Evolutionary conservation across 1,140 invertebrate species (phyloP).

Genomic region (Dinoponera quadriceps): DNA sequence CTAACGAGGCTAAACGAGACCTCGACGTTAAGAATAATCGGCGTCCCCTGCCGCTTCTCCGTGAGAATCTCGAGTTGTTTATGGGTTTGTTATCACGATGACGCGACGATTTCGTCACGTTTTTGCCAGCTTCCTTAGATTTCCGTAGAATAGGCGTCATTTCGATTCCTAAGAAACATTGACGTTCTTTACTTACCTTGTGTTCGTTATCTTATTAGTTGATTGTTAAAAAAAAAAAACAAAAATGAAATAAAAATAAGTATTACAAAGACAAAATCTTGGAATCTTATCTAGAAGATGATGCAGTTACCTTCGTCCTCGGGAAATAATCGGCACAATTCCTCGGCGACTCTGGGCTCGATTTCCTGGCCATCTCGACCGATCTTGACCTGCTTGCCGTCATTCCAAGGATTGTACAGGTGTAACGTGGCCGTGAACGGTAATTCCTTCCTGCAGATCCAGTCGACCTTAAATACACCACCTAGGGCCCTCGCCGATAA

Average conservation of each 20-base stretch:
- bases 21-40: conserved; percentile 83
- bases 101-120: conserved; percentile 85
- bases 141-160: conserved; percentile 95
- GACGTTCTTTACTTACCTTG: neutral
- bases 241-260: neutral
- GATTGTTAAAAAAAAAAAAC: neutral
- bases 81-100: conserved; percentile 85
- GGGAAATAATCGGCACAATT: conserved; percentile 97
- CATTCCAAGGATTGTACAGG: conserved; percentile 99
- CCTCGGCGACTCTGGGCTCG: conserved; percentile 97
- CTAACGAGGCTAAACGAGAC: conserved; percentile 84
- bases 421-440: conserved; percentile 97
- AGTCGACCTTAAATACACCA: conserved; percentile 98
- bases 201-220: neutral
- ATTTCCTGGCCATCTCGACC: conserved; percentile 99
- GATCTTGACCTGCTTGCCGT: conserved; percentile 99
- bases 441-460: conserved; percentile 98
- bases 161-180: conserved; percentile 88
- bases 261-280: neutral
- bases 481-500: conserved; percentile 96
- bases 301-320: conserved; percentile 91
- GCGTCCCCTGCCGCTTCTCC: conserved; percentile 85
- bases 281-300: neutral
- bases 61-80: conserved; percentile 85
- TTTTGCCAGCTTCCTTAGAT: conserved; percentile 93